Evolutionary conservation across 2,113 vertebrate species (phyloP).

Genomic region (Nesogale talazaci): DNA sequence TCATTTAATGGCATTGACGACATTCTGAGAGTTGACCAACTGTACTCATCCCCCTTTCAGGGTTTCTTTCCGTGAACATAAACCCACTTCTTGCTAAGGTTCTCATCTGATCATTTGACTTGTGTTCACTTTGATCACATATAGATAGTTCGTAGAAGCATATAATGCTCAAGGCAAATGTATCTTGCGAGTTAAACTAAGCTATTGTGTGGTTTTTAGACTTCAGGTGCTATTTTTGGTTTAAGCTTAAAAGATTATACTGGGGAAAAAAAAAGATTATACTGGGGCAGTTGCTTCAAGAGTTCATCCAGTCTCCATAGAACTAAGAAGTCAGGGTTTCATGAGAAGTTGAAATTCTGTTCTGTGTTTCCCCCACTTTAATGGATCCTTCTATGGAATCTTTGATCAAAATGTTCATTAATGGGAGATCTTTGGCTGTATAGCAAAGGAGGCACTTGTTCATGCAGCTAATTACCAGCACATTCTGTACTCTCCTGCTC

Average conservation of each 20-base stretch:
- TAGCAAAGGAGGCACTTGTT: neutral
- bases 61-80: neutral
- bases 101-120: neutral
- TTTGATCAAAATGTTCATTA: neutral
- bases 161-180: too few relatives aligned
- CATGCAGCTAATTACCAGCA: neutral
- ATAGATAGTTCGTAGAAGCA: neutral
- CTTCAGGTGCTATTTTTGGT: neutral
- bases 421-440: neutral
- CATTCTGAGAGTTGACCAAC: neutral
- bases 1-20: neutral
- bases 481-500: neutral
- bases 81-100: neutral
- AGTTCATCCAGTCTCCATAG: neutral
- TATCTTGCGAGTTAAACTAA: too few relatives aligned
- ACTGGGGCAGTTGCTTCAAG: neutral
- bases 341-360: neutral
- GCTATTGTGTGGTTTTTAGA: neutral
- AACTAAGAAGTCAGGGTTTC: too few relatives aligned
- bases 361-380: neutral
- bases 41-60: neutral
- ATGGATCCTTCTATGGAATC: neutral
- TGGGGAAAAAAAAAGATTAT: too few relatives aligned
- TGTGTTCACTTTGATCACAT: neutral
- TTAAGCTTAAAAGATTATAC: neutral